phyloP scores from a whole-genome alignment of 2,113 vertebrate genomes.

The Mungos mungo region DNA sequence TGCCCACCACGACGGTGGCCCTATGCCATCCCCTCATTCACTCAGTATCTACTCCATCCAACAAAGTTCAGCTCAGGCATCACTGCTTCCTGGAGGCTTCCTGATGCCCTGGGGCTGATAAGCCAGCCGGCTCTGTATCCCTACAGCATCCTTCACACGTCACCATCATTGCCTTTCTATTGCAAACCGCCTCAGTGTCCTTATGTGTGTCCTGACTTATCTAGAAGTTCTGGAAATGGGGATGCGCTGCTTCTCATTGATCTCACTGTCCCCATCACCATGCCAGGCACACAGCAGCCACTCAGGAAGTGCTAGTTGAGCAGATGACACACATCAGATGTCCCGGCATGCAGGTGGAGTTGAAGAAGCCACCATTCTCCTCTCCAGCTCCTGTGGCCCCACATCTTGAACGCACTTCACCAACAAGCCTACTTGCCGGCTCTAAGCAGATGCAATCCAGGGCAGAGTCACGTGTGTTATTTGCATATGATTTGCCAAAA shows the following conservation, averaged over 20 bases:
- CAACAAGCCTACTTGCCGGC: neutral
- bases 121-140: neutral
- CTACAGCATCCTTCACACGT: neutral
- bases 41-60: neutral
- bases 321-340: neutral
- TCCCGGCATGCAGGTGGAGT: neutral
- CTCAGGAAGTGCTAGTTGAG: neutral
- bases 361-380: neutral
- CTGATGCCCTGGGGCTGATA: neutral
- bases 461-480: neutral
- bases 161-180: neutral
- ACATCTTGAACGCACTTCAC: neutral
- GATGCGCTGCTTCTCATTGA: neutral
- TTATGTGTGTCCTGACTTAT: neutral
- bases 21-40: too few species aligned
- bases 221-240: neutral
- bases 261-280: neutral
- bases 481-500: constrained; percentile 43
- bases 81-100: neutral
- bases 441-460: neutral
- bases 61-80: neutral
- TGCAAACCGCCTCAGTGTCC: neutral
- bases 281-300: neutral
- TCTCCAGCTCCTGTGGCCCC: neutral
- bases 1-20: rapidly evolving